Evolutionary conservation across 2,888 invertebrate species (phyloP).

Genomic region (Morpho helenor): DNA sequence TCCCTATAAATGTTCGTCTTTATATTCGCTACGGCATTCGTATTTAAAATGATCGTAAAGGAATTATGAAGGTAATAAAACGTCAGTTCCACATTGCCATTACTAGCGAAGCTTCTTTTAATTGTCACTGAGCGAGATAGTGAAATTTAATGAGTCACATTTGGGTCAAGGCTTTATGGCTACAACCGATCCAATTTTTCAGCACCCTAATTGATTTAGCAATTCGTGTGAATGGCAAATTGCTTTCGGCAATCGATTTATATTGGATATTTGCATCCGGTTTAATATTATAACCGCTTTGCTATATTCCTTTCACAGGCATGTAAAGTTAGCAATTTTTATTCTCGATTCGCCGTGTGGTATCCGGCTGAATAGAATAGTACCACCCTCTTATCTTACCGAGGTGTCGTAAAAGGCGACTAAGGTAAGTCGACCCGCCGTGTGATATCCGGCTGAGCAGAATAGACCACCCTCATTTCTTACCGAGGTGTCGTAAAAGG

Average conservation of each 20-base stretch:
- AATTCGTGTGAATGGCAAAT: conserved; percentile 16
- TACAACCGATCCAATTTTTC: conserved; percentile 32
- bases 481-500: no score
- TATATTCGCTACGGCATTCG: conserved; percentile 22
- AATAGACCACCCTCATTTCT: no score
- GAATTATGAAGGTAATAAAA: conserved; percentile 46
- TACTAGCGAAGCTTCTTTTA: conserved; percentile 53
- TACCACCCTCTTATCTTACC: no score
- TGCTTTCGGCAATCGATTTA: conserved; percentile 4
- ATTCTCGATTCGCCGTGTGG: no score
- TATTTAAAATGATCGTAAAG: conserved; percentile 44
- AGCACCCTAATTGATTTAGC: conserved; percentile 24
- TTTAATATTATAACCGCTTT: conserved; percentile 1
- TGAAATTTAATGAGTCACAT: conserved; percentile 65
- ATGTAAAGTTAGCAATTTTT: no score
- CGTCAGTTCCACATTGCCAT: conserved; percentile 39
- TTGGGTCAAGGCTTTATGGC: conserved; percentile 58
- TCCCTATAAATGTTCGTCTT: conserved; percentile 20
- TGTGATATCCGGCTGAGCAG: no score
- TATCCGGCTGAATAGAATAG: no score
- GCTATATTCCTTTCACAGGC: neutral
- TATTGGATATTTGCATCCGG: conserved; percentile 4
- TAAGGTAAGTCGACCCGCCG: no score
- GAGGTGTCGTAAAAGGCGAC: no score
- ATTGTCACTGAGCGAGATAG: conserved; percentile 60